Evolutionary conservation across 2,113 vertebrate genomes (phyloP).

Genomic region (Aix galericulata): DNA sequence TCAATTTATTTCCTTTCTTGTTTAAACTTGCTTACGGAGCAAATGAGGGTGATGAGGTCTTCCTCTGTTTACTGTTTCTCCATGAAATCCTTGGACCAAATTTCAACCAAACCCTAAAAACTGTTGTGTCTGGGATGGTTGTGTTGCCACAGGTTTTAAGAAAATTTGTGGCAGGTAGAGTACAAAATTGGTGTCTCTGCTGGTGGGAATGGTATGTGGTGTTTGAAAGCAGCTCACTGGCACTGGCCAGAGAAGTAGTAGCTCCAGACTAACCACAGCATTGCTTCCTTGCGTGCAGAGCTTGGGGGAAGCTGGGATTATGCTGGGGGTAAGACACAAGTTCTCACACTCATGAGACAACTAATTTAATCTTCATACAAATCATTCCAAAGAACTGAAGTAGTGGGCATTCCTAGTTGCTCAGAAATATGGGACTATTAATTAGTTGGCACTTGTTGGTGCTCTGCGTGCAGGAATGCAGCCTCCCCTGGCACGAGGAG

Average conservation of each 20-base stretch:
- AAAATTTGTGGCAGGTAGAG: background rate
- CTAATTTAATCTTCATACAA: background rate
- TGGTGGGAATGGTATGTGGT: background rate
- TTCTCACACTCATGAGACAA: background rate
- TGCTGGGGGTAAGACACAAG: background rate
- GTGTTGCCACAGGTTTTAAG: background rate
- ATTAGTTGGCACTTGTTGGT: background rate
- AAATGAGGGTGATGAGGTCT: background rate
- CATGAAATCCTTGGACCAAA: background rate
- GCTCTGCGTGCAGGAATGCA: background rate
- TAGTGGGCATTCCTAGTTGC: background rate
- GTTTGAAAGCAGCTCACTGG: background rate
- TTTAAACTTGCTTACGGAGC: background rate
- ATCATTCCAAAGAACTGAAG: background rate
- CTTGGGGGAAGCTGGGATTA: background rate
- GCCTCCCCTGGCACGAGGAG: fast-evolving
- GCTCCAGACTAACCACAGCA: background rate
- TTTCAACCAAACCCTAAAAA: background rate
- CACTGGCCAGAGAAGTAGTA: background rate
- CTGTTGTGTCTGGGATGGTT: background rate
- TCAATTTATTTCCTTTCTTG: background rate
- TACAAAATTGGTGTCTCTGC: background rate
- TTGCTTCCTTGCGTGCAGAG: background rate
- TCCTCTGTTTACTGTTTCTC: background rate
- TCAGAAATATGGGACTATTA: background rate